These are phyloP conservation scores for Papilio glaucus DNA, from an alignment of 1,140 invertebrate species.

Conservation along the genomic window DNA sequence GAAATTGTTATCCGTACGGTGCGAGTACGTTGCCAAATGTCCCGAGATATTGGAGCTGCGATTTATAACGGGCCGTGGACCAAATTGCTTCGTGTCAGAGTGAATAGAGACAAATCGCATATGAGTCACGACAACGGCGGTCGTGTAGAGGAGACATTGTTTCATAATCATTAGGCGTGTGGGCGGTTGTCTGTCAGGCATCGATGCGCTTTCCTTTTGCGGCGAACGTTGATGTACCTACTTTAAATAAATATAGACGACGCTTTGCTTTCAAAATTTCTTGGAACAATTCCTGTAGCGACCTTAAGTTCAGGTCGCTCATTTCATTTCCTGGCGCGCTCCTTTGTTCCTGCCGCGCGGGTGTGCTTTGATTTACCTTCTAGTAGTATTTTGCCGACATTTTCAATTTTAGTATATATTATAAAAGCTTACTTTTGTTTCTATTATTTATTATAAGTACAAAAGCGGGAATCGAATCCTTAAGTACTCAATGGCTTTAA, in stretches of 20 bases:
- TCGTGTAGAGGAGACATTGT: constrained; percentile 56
- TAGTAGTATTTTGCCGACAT: constrained; percentile 61
- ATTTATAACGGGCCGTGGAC: constrained; percentile 51
- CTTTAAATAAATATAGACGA: constrained; percentile 69
- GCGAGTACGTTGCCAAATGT: constrained; percentile 55
- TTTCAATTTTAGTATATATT: too few species aligned
- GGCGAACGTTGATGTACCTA: constrained; percentile 49
- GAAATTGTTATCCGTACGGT: constrained; percentile 49
- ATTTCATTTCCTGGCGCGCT: constrained; percentile 59
- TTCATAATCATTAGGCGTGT: constrained; percentile 68
- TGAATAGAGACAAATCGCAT: constrained; percentile 47
- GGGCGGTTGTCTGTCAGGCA: constrained; percentile 47
- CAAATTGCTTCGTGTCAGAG: constrained; percentile 44
- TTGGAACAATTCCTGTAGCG: constrained; percentile 58
- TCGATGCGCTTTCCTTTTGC: constrained; percentile 59
- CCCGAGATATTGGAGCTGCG: constrained; percentile 43
- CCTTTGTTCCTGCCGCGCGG: constrained; percentile 59
- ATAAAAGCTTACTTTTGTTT: constrained; percentile 1
- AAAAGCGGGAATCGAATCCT: too few species aligned
- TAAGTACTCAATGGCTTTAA: too few species aligned
- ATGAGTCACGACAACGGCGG: constrained; percentile 46
- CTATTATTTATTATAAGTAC: not conserved
- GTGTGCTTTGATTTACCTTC: constrained; percentile 71
- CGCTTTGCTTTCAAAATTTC: constrained; percentile 42
- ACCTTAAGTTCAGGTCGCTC: constrained; percentile 61